Base-by-base conservation (phyloP, 30 jellyfish, hydroid and myxozoan species). In the Turritopsis rubra region DNA sequence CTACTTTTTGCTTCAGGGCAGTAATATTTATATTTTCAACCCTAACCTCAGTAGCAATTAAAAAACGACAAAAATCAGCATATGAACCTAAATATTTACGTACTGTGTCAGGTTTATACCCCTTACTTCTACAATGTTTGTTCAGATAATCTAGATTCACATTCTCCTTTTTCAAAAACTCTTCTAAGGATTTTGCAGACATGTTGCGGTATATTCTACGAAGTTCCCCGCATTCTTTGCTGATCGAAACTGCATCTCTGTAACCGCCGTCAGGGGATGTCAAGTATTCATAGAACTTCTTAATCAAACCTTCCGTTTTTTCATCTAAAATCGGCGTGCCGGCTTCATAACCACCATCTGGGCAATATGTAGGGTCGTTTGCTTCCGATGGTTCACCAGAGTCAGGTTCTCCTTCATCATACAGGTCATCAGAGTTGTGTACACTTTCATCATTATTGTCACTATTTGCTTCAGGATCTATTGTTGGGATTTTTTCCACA, bases 81-180 rank as follows among this genome's bases (percentile, higher is more conserved):
- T 25, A 22, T 20, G 84, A 76, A 28, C 27, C 28, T 22, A 76
- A 76, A 52, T 76, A 76, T 28, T 52, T 76, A 22, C 53, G 31
- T 18, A 76, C 68, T 23, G 84, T 66, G 76, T 66, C 76, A 66
- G 76, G 29, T 66, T 66, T 26, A 66, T 66, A 66, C 17, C 8
- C 29, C 17, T 21, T 66, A 16, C n/a, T n/a, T n/a, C n/a, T 54
- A 66, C 76, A 66, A 66, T 66, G 17, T 66, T 66, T 26, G 27
- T 21, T 66, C 76, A 66, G 29, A 66, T 21, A 66, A 66, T 66
- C 60, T 41, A 3, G 60, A 41, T 41, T 41, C 13, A 41, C 13
- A 5, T 41, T 41, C 9, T 41, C 60, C 13, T 41, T 41, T 3
- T 41, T 41, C 60, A 41, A 41, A 41, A 41, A 41, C 5, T 41